Base-by-base conservation (phyloP, 2,888 invertebrate genomes). In the Sphaeridia pumilis region DNA sequence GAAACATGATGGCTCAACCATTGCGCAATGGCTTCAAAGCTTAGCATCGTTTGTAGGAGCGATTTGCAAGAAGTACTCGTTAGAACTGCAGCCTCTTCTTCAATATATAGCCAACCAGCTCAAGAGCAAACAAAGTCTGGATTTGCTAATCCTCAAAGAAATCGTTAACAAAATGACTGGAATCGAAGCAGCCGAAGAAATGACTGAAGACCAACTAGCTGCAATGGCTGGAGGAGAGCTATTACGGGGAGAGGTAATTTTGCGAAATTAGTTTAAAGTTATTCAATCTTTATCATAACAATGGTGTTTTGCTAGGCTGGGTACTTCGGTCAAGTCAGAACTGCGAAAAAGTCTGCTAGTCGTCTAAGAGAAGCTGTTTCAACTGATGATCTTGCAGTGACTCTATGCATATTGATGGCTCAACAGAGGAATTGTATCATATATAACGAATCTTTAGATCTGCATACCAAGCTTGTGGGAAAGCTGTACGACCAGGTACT, bases 101-200 rank as follows among this genome's bases (percentile, higher is more conserved):
- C 95, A 98, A 71, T 98, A 93, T 71, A 89, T 98, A 24, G 90
- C 90, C 35, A 95, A 98, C 74, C 87, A 97, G 69, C 78, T 99
- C 20, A 97, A 97, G 72, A 84, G 87, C 21, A 87, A 92, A 66
- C 93, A 94, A 72, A 94, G 87, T 73, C 81, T 83, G 75, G 94
- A 95, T 73, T 76, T 93, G 65, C 74, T 97, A 27, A 85, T 98
- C 62, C 74, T 98, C 51, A 89, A 95, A 70, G 97, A 98, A 74
- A 87, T 99, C 62, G 89, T 99, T 41, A 92, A 94, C 73, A 97
- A 95, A 75, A 98, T 99, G 97, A 90, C 94, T 1, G 98, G 98
- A 1, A 90, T 98, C 51, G 98, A 99, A 73, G 85, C 94, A 1
- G 85, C 86, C 0, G 93, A 94, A 70, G 94, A 94, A 72, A 84